Evolutionary conservation across 2,113 vertebrate genomes (phyloP).

Genomic region (Grallaria varia): DNA sequence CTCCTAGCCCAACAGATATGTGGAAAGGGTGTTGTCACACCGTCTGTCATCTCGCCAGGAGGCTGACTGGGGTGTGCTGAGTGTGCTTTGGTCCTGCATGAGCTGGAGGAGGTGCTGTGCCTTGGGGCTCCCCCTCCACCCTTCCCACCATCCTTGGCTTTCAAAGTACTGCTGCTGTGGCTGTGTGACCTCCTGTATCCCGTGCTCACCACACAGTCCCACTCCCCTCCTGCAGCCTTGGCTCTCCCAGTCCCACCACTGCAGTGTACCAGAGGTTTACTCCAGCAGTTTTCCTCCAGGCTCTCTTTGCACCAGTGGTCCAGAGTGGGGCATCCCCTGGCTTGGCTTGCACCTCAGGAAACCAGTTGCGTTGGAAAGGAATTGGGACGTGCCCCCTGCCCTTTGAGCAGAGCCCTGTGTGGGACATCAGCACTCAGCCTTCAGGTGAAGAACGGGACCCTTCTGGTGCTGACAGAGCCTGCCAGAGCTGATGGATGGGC

Average conservation of each 20-base stretch:
- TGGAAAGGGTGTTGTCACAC: not conserved
- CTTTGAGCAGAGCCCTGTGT: not conserved
- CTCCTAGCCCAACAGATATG: not conserved
- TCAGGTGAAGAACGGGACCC: not conserved
- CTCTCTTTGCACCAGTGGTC: not conserved
- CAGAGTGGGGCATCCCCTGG: not conserved
- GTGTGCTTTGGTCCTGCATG: not conserved
- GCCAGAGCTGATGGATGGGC: not conserved
- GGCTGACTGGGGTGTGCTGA: not conserved
- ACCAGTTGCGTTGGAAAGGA: not conserved
- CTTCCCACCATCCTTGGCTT: not conserved
- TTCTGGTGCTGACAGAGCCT: not conserved
- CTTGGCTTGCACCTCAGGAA: not conserved
- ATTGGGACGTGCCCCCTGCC: not conserved
- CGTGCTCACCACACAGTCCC: not conserved
- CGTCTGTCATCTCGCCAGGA: not conserved
- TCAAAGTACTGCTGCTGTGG: not conserved
- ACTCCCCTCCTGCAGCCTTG: not conserved
- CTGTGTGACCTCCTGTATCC: not conserved
- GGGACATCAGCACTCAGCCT: not conserved
- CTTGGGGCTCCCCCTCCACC: not conserved
- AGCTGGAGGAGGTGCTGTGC: not conserved
- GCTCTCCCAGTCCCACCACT: not conserved
- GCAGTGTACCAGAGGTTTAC: accelerated
- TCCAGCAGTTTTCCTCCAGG: not conserved